These are phyloP conservation scores for Sminthurinus signatus DNA, from an alignment of 1,140 invertebrate species.

Conservation along the genomic window DNA sequence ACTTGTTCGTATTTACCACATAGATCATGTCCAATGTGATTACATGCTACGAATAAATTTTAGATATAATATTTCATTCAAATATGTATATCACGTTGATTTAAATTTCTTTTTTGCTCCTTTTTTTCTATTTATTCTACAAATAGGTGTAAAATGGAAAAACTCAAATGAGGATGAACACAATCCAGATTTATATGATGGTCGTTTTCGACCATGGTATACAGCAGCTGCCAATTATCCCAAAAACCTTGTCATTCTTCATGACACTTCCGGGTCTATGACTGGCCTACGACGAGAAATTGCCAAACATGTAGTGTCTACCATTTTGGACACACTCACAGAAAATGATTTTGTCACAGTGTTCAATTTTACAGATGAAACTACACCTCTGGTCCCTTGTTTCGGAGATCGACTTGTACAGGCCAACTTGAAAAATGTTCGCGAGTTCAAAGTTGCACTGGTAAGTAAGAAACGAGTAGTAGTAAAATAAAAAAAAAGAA, in stretches of 20 bases:
- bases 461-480: too few species aligned
- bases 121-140: too few species aligned
- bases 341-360: slow-evolving; percentile 98
- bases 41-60: too few species aligned
- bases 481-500: too few species aligned
- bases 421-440: slow-evolving; percentile 78
- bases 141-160: slow-evolving; percentile 56
- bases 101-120: too few species aligned
- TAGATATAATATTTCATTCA: too few species aligned
- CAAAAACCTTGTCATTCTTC: slow-evolving; percentile 92
- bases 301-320: slow-evolving; percentile 79
- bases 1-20: too few species aligned
- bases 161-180: slow-evolving; percentile 44
- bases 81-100: too few species aligned
- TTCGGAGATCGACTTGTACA: slow-evolving; percentile 75
- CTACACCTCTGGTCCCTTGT: slow-evolving; percentile 65
- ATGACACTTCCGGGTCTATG: slow-evolving; percentile 98
- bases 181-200: slow-evolving; percentile 72
- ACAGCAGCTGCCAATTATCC: slow-evolving; percentile 95
- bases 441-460: slow-evolving; percentile 59
- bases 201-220: slow-evolving; percentile 82
- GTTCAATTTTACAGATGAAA: slow-evolving; percentile 63
- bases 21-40: too few species aligned
- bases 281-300: slow-evolving; percentile 86
- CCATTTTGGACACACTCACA: slow-evolving; percentile 88